A percentile compares a stretch with the other conserved stretches of the same genome.
phyloP scores from a whole-genome alignment of 2,797 vertebrate species.

The Poecile montanus region DNA sequence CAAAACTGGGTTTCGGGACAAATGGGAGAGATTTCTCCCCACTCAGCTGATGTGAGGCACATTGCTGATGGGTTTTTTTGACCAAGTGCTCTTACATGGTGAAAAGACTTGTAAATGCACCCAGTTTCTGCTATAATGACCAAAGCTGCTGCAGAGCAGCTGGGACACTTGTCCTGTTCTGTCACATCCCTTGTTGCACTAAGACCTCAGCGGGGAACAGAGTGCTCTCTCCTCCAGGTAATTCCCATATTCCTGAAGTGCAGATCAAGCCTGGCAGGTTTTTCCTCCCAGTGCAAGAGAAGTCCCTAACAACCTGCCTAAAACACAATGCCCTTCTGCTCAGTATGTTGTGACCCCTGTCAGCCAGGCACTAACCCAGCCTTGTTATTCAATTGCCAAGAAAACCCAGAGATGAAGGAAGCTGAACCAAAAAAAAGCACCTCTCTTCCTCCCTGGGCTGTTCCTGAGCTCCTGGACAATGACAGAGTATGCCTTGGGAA shows the following conservation, averaged over 20 bases:
- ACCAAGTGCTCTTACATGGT: neutral
- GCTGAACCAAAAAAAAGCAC: neutral
- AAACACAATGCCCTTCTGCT: neutral
- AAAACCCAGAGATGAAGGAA: neutral
- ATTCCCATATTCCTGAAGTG: neutral
- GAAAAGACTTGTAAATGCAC: neutral
- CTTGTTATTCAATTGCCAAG: neutral
- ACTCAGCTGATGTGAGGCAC: neutral
- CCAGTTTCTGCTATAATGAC: neutral
- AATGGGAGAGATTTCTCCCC: neutral
- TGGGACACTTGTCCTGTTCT: neutral
- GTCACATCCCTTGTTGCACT: neutral
- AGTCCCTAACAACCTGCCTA: neutral
- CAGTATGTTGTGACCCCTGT: neutral
- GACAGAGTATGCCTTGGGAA: neutral
- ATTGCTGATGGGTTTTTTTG: neutral
- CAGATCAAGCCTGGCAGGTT: constrained; percentile 1
- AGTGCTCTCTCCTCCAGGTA: neutral
- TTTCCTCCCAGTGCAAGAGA: neutral
- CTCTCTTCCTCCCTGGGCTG: neutral
- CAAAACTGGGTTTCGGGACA: neutral
- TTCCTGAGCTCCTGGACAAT: neutral
- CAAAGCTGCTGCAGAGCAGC: neutral
- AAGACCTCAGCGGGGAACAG: neutral
- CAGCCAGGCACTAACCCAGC: neutral